Evolutionary conservation across 1,140 invertebrate species (phyloP).

Genomic region (Trachelipus rathkii): DNA sequence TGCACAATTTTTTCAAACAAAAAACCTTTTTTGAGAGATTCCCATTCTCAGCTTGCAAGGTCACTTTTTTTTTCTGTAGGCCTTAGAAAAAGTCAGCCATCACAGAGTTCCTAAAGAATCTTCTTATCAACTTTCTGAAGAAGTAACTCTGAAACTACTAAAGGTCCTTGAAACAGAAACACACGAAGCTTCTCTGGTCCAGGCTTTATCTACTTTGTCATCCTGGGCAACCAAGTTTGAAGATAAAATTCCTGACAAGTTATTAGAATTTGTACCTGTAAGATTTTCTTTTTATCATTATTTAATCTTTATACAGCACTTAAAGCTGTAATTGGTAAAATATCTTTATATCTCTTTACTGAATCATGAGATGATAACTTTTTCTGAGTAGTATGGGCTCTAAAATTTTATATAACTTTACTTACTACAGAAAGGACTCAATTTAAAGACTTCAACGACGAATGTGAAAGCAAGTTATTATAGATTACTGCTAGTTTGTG

Average conservation of each 20-base stretch:
- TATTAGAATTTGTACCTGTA: conserved; percentile 57
- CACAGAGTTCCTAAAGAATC: conserved; percentile 63
- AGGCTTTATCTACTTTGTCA: conserved; percentile 71
- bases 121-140: conserved; percentile 59
- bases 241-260: conserved; percentile 62
- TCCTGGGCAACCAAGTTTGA: conserved; percentile 70
- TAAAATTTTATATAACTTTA: neutral
- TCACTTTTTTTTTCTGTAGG: conserved; percentile 53
- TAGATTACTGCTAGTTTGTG: conserved; percentile 63
- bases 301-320: conserved; percentile 1
- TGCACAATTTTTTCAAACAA: neutral
- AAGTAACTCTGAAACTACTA: conserved; percentile 64
- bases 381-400: neutral
- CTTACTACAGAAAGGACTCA: conserved; percentile 63
- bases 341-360: neutral
- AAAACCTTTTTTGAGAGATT: neutral
- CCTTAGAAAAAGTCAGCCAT: conserved; percentile 72
- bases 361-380: neutral
- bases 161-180: conserved; percentile 81
- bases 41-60: neutral
- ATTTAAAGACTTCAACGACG: conserved; percentile 71
- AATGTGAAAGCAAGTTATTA: conserved; percentile 72
- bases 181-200: conserved; percentile 83
- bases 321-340: neutral
- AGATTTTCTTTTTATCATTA: conserved; percentile 16